Evolutionary conservation across 37 sponge, comb jelly and placozoan genomes (phyloP), one percentile per base, ranked within the genome.

Genomic region (Hexactinellida sp.): DNA sequence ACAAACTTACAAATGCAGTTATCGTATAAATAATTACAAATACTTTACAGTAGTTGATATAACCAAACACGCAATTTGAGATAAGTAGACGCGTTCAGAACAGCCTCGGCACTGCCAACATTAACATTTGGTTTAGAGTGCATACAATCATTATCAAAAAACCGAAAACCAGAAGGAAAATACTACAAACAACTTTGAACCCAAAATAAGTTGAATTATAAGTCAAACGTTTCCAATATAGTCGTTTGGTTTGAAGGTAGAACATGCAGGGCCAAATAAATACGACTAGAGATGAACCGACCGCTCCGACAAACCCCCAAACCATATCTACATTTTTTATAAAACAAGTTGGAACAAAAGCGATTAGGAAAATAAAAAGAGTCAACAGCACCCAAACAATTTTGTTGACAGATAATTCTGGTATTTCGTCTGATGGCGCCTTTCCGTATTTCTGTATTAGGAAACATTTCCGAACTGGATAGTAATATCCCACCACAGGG

Each of bases 301-400:
- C 88, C 0, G 93, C 89, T 9, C 91, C 91, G 1, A 93, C 88
- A 84, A 91, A 93, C 84, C 88, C 88, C 93, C 93, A 93, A 38
- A 91, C 91, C 1, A 54, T 34, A 1, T 85, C 85, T 16, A 93
- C 94, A 86, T 91, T 54, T 5, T 84, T 82, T 0, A 93, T 93
- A 83, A 86, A 91, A 51, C 88, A 89, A 36, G 94, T 91, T 23
- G 87, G 37, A 0, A 91, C 34, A 55, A 93, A 93, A 19, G 90
- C 87, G 0, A 63, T 19, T 3, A 39, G 86, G 86, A 93, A 93
- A 37, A 93, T 55, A 21, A 86, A 39, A 85, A 84, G 39, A 0
- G 91, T 91, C 84, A 91, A 90, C 7, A 86, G 52, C 13, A 91
- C 55, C 94, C 94, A 93, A 0, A 89, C 55, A 24, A 87, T 36